Percentiles rank a stretch among this genome's conserved stretches.
Conservation (phyloP, 2,113 vertebrate genomes). For the Brachyistius frenatus region DNA sequence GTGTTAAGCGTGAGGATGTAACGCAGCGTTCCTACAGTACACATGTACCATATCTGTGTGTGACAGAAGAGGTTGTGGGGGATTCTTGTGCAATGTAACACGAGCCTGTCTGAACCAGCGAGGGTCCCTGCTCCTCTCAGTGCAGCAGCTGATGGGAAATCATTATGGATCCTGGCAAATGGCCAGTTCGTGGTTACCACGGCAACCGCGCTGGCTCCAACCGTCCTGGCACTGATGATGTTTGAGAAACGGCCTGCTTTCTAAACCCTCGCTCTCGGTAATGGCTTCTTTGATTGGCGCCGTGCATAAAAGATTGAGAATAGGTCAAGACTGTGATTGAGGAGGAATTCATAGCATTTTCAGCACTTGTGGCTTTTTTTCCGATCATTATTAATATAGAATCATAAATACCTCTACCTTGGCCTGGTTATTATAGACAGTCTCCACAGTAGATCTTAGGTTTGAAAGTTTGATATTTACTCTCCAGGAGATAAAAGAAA, state of each 20-base stretch:
- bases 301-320: constrained; percentile 75
- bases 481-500: neutral
- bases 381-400: neutral
- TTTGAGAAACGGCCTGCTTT: constrained; percentile 72
- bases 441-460: neutral
- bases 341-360: constrained; percentile 32
- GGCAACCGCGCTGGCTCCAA: constrained; percentile 76
- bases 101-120: constrained; percentile 18
- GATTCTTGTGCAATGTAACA: constrained; percentile 31
- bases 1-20: constrained; percentile 9
- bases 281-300: constrained; percentile 77
- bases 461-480: constrained; percentile 15
- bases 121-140: constrained; percentile 62
- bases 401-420: constrained; percentile 20
- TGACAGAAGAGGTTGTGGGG: constrained; percentile 23
- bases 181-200: constrained; percentile 81
- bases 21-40: neutral
- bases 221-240: constrained; percentile 67
- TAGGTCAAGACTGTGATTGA: constrained; percentile 60
- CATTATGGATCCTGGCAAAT: constrained; percentile 83
- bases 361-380: neutral
- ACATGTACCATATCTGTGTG: constrained; percentile 6
- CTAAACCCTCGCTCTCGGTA: constrained; percentile 65
- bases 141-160: constrained; percentile 80
- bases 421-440: neutral